Conservation (phyloP, 2,888 invertebrate genomes). For the Harpagoxenus sublaevis region DNA sequence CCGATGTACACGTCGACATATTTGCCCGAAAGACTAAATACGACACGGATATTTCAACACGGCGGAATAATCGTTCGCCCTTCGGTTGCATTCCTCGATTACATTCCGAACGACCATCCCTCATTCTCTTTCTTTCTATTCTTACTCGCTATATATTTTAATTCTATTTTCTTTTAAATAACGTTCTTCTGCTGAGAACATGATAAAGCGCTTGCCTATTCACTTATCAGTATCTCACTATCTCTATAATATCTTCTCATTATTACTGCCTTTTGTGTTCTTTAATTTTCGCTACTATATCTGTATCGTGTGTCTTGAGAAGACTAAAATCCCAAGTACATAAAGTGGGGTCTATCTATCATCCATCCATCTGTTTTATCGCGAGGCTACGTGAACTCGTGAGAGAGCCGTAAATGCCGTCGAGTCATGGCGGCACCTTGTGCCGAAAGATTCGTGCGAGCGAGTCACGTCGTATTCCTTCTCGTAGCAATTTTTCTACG, state of each 20-base stretch:
- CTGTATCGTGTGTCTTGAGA: neutral
- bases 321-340: constrained; percentile 19
- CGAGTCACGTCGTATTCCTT: constrained; percentile 19
- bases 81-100: constrained; percentile 7
- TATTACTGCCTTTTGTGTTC: neutral
- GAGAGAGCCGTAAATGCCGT: neutral
- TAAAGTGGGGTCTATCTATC: constrained; percentile 28
- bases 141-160: neutral
- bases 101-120: neutral
- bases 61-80: constrained; percentile 19
- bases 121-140: neutral
- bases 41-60: constrained; percentile 17
- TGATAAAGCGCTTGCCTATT: neutral
- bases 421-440: neutral
- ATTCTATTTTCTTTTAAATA: neutral
- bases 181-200: neutral
- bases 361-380: constrained; percentile 34
- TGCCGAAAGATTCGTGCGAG: constrained; percentile 17
- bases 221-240: neutral
- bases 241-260: neutral
- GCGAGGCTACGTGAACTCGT: constrained; percentile 14
- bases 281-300: neutral
- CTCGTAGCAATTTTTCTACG: constrained; percentile 1
- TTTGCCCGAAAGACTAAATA: constrained; percentile 2
- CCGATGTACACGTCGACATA: constrained; percentile 36